A percentile compares a stretch with the other conserved stretches of the same genome.
Conservation (phyloP, 2,797 vertebrate genomes). For the Paramormyrops hopkinsi region DNA sequence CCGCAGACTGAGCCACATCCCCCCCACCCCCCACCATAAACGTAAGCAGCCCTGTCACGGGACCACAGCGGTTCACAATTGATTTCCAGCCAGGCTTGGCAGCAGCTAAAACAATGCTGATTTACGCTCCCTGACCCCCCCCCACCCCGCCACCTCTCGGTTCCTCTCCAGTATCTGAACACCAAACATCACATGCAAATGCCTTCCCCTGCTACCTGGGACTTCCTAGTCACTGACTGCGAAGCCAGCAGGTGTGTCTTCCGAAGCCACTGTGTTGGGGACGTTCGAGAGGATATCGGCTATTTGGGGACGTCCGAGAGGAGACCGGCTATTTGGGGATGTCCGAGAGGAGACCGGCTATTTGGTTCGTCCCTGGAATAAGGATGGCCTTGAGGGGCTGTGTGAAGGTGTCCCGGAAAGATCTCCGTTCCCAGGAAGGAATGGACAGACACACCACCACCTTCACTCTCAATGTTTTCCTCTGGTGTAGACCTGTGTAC, state of each 20-base stretch:
- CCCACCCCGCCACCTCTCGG: neutral
- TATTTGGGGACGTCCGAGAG: neutral
- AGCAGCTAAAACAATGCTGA: neutral
- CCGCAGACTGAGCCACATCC: neutral
- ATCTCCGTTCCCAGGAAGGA: neutral
- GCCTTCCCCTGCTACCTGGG: neutral
- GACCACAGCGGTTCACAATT: neutral
- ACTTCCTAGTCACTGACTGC: neutral
- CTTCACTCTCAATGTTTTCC: neutral
- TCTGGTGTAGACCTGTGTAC: neutral
- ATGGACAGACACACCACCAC: neutral
- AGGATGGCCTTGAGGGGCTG: neutral
- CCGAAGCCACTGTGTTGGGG: neutral
- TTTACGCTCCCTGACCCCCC: neutral
- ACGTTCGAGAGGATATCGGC: neutral
- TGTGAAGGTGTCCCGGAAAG: neutral
- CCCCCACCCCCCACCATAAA: neutral
- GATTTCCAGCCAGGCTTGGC: neutral
- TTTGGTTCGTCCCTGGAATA: neutral
- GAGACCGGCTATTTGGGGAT: neutral
- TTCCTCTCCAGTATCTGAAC: conserved; percentile 6
- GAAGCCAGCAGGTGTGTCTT: neutral
- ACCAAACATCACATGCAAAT: neutral
- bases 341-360: neutral
- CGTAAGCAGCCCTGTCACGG: neutral